Percentiles rank a stretch among this genome's conserved stretches.
These are phyloP conservation scores for Rhabdophis nuchalis DNA, from an alignment of 2,797 vertebrate species.

Conservation along the genomic window DNA sequence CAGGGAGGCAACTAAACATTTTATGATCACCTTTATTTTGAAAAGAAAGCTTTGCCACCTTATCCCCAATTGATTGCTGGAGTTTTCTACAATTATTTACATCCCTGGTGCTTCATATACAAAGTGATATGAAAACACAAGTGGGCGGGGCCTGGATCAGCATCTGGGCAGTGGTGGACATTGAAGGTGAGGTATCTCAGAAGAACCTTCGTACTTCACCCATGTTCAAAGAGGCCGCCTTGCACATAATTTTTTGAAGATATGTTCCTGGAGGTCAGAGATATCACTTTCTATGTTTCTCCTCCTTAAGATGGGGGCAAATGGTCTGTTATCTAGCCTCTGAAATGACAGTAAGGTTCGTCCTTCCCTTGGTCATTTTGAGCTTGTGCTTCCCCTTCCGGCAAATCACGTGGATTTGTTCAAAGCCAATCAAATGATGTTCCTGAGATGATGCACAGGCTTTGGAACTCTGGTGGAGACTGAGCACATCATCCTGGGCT, in stretches of 20 bases:
- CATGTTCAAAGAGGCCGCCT: neutral
- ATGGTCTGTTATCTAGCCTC: neutral
- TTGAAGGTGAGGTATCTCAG: neutral
- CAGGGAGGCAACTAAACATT: constrained; percentile 19
- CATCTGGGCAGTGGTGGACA: neutral
- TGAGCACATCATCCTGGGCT: neutral
- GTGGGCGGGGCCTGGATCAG: neutral
- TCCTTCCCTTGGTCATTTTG: neutral
- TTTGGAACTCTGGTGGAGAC: neutral
- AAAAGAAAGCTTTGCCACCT: constrained; percentile 48
- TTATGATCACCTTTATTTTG: constrained; percentile 6
- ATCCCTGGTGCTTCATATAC: constrained; percentile 31
- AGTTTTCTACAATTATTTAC: constrained; percentile 64
- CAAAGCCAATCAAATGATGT: neutral
- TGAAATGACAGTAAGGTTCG: neutral
- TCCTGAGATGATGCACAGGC: neutral
- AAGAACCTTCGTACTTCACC: no score
- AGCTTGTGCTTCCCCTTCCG: neutral
- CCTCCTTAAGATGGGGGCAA: neutral
- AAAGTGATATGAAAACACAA: neutral
- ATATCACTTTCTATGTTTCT: neutral
- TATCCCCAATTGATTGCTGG: constrained; percentile 20
- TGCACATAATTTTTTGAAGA: neutral
- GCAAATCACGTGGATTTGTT: neutral
- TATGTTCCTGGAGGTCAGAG: neutral